Base-by-base conservation (phyloP, 2,888 invertebrate species). In the Lumbricus terrestris region DNA sequence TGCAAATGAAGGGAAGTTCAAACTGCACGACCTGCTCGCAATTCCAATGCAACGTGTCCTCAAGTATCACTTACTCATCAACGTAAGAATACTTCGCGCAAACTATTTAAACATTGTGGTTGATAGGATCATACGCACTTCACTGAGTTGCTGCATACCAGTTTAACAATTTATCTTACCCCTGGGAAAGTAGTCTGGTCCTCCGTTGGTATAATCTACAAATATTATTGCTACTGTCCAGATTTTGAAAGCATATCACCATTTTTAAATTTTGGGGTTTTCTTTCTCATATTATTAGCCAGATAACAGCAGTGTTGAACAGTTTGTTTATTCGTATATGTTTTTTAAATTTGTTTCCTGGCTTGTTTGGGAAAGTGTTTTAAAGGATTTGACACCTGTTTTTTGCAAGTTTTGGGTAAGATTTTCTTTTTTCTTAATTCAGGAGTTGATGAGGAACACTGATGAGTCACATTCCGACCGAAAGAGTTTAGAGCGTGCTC, bases 31-130 rank as follows among this genome's bases (percentile, higher is more conserved):
- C 95, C 97, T 99, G 92, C 96, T 99, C 88, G 98, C 98, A 35
- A 98, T 99, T 92, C 99, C 99, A 88, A 98, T 99, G 98, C 99
- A 99, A 95, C 96, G 99, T 94, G 97, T 99, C 93, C 96, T 99
- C 92, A 99, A 99, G 95, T 99, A 99, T 95, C 99, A 99, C 95
- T 96, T 99, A 90, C 95, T 99, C 89, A 95, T 99, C 91, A 97
- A 98, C 95, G 98, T 94, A 85, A 85, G 85, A 69, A n/a, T n/a
- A n/a, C 3, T 69, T 29, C 29, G 8, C n/a, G 16, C 69, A 69
- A 69, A 69, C n/a, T n/a, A 69, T 69, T 69, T 69, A 6, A 16
- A n/a, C n/a, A n/a, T 29, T 69, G 29, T 69, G 8, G 69, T 69
- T 69, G 13, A n/a, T 69, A 69, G 11, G 29, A n/a, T 8, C 11